Percentiles rank a stretch among this genome's conserved stretches.
Conservation (phyloP, 2,797 vertebrate species). For the Microctenopoma steveboyesi region DNA sequence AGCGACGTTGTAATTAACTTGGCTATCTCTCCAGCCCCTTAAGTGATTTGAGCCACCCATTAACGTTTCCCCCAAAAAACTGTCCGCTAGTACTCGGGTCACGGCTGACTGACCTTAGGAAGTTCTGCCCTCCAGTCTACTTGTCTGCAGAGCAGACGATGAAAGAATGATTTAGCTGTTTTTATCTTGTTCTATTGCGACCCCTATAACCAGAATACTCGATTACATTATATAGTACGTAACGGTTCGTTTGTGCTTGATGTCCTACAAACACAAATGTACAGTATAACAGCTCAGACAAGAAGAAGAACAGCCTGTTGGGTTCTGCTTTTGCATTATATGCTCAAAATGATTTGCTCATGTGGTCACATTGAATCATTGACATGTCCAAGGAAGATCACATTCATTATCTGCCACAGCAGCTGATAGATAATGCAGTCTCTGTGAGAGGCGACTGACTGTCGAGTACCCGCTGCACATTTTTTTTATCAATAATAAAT, state of each 20-base stretch:
- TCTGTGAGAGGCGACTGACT: slow-evolving; percentile 49
- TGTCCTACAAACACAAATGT: not conserved
- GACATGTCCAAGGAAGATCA: slow-evolving; percentile 48
- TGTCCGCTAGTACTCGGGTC: slow-evolving; percentile 41
- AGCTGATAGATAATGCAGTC: slow-evolving; percentile 51
- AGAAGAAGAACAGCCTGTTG: not conserved
- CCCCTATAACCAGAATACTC: slow-evolving; percentile 1
- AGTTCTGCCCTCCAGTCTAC: slow-evolving; percentile 49
- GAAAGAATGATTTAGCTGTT: slow-evolving; percentile 27
- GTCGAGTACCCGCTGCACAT: slow-evolving; percentile 45
- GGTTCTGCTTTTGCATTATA: slow-evolving; percentile 3
- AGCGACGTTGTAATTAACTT: slow-evolving; percentile 82
- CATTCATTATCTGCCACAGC: slow-evolving; percentile 50
- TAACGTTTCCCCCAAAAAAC: slow-evolving; percentile 64
- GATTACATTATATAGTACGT: not conserved
- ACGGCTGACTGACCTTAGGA: slow-evolving; percentile 53
- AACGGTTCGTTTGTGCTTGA: not conserved
- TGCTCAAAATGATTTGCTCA: slow-evolving; percentile 36
- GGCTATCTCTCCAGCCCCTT: slow-evolving; percentile 73
- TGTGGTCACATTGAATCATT: slow-evolving; percentile 49
- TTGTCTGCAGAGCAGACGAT: slow-evolving; percentile 36
- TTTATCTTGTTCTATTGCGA: slow-evolving; percentile 23
- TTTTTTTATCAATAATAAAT: slow-evolving; percentile 32
- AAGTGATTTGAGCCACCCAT: slow-evolving; percentile 68
- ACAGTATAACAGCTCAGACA: not conserved